phyloP scores from a whole-genome alignment of 2,797 vertebrate species.

The Melanotaenia pygmaea region DNA sequence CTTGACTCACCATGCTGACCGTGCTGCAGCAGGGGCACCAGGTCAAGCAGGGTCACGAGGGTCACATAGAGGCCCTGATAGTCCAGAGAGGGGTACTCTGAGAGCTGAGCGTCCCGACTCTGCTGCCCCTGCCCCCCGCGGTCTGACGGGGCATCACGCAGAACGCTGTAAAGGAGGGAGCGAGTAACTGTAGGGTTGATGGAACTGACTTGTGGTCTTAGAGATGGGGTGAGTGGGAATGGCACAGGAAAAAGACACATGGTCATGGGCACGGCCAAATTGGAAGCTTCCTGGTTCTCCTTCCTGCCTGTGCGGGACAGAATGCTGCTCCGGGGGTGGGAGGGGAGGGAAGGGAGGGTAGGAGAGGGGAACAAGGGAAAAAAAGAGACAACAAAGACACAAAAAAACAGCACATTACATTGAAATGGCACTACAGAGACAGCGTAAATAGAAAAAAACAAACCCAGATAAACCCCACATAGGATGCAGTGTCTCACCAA shows the following conservation, averaged over 20 bases:
- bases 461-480: slow-evolving; percentile 99
- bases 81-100: slow-evolving; percentile 99
- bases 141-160: slow-evolving; percentile 99
- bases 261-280: slow-evolving; percentile 99
- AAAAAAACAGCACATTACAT: slow-evolving; percentile 99
- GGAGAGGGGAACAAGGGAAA: slow-evolving; percentile 91
- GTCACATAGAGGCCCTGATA: slow-evolving; percentile 99
- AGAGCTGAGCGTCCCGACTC: slow-evolving; percentile 99
- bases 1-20: slow-evolving; percentile 98
- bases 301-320: slow-evolving; percentile 99
- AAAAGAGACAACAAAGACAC: slow-evolving; percentile 99
- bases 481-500: slow-evolving; percentile 95
- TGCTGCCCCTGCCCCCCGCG: slow-evolving; percentile 94
- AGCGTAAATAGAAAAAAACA: slow-evolving; percentile 99
- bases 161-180: slow-evolving; percentile 99
- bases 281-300: slow-evolving; percentile 99
- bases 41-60: slow-evolving; percentile 99
- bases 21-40: slow-evolving; percentile 99
- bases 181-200: slow-evolving; percentile 99
- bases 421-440: slow-evolving; percentile 99
- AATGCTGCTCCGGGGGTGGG: slow-evolving; percentile 99
- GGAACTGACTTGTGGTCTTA: slow-evolving; percentile 99
- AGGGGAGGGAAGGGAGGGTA: slow-evolving; percentile 88
- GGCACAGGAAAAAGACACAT: slow-evolving; percentile 99
- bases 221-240: slow-evolving; percentile 99